Conservation (phyloP, 2,113 vertebrate genomes). For the Chaetodon auriga region DNA sequence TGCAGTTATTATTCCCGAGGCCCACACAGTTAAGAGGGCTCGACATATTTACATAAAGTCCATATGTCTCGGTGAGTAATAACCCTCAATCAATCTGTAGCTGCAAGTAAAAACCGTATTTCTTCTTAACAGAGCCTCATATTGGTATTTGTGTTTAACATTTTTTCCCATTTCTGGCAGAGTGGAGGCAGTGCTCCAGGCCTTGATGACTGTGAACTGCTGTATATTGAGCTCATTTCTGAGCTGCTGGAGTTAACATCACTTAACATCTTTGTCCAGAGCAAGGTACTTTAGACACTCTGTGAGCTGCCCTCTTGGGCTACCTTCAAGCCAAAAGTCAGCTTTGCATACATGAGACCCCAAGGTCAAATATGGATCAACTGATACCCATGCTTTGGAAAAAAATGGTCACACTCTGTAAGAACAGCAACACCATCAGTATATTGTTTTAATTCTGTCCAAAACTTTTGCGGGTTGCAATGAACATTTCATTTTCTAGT, state of each 20-base stretch:
- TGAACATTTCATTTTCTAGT: neutral
- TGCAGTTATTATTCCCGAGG: slow-evolving; percentile 9
- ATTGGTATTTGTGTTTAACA: neutral
- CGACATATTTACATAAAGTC: slow-evolving; percentile 13
- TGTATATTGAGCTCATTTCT: neutral
- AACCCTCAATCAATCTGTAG: slow-evolving; percentile 7
- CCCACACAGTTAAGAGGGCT: neutral
- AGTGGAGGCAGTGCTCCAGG: neutral
- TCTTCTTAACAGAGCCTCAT: neutral
- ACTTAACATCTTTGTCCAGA: neutral
- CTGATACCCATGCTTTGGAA: neutral
- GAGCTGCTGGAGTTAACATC: neutral
- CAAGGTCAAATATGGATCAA: neutral
- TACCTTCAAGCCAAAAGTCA: neutral
- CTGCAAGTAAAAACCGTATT: neutral
- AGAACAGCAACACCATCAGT: no score
- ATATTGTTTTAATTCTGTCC: no score
- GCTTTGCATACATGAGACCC: neutral
- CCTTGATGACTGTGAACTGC: neutral
- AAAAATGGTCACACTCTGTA: neutral
- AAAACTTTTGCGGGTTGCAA: neutral
- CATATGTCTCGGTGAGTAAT: slow-evolving; percentile 32
- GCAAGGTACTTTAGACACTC: neutral
- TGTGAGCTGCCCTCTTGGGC: neutral
- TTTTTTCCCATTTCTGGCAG: neutral